These are phyloP conservation scores for Philereme vetulata DNA, from an alignment of 2,888 invertebrate species.

Conservation along the genomic window DNA sequence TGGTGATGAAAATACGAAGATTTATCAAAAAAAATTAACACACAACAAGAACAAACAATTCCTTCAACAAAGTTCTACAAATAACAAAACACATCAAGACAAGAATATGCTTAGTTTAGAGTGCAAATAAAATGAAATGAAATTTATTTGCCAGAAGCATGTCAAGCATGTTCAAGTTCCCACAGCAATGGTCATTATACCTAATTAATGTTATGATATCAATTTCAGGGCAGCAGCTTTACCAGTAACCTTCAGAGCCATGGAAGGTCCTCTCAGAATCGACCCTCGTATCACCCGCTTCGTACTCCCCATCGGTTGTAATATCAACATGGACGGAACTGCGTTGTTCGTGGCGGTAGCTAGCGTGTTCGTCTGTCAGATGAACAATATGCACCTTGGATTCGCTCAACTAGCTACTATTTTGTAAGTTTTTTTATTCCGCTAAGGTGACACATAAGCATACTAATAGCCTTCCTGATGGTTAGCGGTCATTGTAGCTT, in stretches of 20 bases:
- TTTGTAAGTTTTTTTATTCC: constrained; percentile 83
- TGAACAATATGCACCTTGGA: constrained; percentile 91
- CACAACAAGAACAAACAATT: not conserved
- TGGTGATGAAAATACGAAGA: no score
- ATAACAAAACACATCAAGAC: no score
- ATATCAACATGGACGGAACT: constrained; percentile 96
- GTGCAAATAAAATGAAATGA: no score
- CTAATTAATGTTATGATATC: not conserved
- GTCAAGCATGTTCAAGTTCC: no score
- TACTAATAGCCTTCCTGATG: no score
- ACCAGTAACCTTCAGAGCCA: constrained; percentile 93
- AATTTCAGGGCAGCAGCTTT: constrained; percentile 91
- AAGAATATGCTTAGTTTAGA: no score
- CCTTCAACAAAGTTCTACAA: no score
- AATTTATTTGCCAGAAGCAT: no score
- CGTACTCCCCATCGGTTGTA: constrained; percentile 95
- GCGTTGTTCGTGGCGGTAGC: constrained; percentile 95
- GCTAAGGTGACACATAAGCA: no score
- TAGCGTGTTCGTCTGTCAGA: constrained; percentile 95
- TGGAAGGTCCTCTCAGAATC: constrained; percentile 92
- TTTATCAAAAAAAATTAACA: no score
- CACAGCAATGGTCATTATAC: no score
- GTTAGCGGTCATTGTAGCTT: no score
- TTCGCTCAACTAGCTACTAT: constrained; percentile 94
- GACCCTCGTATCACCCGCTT: constrained; percentile 93